A percentile compares a stretch with the other conserved stretches of the same genome.
Conservation (phyloP, 2,113 vertebrate genomes). For the Chaetura pelagica region DNA sequence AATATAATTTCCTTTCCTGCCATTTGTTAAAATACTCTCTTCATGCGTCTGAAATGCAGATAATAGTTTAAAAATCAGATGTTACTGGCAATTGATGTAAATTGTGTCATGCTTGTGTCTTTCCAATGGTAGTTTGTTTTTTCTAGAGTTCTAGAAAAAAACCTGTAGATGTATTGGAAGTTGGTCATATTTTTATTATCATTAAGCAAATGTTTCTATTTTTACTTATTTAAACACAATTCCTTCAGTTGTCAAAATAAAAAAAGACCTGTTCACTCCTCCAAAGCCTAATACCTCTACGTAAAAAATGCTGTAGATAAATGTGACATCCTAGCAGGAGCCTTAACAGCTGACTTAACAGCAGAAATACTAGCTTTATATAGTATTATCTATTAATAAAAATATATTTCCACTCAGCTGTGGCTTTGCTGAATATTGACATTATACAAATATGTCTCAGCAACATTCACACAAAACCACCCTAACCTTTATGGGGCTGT, state of each 20-base stretch:
- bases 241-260: not conserved
- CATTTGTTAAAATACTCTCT: not conserved
- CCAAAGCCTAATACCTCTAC: not conserved
- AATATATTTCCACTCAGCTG: not conserved
- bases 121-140: not conserved
- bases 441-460: not conserved
- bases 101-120: not conserved
- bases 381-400: not conserved
- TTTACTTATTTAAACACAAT: not conserved
- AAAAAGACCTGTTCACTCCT: not conserved
- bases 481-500: not conserved
- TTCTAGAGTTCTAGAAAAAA: not conserved
- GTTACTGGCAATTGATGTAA: not conserved
- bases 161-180: not conserved
- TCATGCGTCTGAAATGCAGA: not conserved
- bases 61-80: not conserved
- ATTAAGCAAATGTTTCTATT: not conserved
- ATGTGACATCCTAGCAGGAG: not conserved
- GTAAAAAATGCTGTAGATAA: not conserved
- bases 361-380: not conserved
- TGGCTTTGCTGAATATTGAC: not conserved
- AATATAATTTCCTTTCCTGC: not conserved
- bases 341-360: not conserved
- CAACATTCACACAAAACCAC: not conserved
- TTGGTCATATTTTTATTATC: not conserved